phyloP scores from a whole-genome alignment of 92 coral and sea anemone genomes.

The Parazoanthus swiftii region DNA sequence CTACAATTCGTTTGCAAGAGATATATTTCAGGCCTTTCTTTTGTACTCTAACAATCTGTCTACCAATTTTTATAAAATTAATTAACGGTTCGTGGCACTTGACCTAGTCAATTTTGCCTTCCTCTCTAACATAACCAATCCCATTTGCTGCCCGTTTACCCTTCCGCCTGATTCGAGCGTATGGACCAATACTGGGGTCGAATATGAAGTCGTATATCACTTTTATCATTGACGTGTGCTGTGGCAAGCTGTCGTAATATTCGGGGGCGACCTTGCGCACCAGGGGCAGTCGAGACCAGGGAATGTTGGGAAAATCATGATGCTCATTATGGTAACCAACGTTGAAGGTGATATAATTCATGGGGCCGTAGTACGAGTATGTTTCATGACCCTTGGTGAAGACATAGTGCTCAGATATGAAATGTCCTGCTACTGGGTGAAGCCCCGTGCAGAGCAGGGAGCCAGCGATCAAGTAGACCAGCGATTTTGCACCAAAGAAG shows the following conservation, averaged over 20 bases:
- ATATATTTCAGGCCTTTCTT: too few species aligned
- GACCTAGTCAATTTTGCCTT: too few species aligned
- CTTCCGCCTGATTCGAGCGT: constrained; percentile 58
- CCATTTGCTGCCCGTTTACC: not conserved
- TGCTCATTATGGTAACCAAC: constrained; percentile 83
- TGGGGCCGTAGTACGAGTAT: constrained; percentile 73
- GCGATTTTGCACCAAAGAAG: constrained; percentile 54
- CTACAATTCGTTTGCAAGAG: too few species aligned
- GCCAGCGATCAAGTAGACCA: constrained; percentile 56
- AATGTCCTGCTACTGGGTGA: constrained; percentile 73
- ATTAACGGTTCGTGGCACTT: too few species aligned
- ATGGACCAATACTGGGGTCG: constrained; percentile 67
- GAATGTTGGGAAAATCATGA: constrained; percentile 74
- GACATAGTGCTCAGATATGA: constrained; percentile 77
- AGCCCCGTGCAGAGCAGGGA: constrained; percentile 62
- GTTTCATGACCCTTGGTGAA: constrained; percentile 69
- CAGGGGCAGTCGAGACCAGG: constrained; percentile 61
- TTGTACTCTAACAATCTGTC: too few species aligned
- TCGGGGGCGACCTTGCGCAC: constrained; percentile 66
- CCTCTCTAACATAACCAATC: not conserved
- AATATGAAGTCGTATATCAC: constrained; percentile 70
- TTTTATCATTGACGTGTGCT: constrained; percentile 60
- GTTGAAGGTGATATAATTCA: constrained; percentile 66
- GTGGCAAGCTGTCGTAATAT: constrained; percentile 62
- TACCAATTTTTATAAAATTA: too few species aligned